These are phyloP conservation scores for Cepaea nemoralis DNA, from an alignment of 1,140 invertebrate species.

Conservation along the genomic window DNA sequence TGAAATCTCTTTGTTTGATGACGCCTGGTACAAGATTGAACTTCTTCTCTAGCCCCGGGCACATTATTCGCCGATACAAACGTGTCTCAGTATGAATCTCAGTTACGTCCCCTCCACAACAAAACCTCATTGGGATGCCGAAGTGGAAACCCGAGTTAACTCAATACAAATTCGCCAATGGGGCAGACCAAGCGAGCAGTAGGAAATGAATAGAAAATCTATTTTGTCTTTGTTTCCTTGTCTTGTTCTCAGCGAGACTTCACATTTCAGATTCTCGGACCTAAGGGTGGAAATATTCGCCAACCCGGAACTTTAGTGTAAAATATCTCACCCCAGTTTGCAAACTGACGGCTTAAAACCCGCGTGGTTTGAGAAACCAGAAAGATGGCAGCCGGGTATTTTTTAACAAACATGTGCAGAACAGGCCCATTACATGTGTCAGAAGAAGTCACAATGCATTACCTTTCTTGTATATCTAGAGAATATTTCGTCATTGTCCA, in stretches of 20 bases:
- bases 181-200: background rate
- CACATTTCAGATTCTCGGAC: background rate
- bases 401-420: no score
- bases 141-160: background rate
- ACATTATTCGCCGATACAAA: background rate
- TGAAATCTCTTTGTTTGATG: conserved; percentile 3
- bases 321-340: background rate
- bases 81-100: background rate
- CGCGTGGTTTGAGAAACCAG: background rate
- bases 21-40: background rate
- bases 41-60: background rate
- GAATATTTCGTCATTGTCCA: no score
- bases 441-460: no score
- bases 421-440: no score
- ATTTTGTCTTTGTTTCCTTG: conserved; percentile 7
- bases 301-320: background rate
- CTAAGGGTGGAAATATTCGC: background rate
- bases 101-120: background rate
- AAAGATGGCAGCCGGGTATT: no score
- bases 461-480: no score
- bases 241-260: background rate
- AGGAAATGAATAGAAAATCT: background rate
- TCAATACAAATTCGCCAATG: background rate
- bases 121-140: background rate
- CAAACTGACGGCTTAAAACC: background rate